Percentiles rank a stretch among this genome's conserved stretches.
phyloP scores from a whole-genome alignment of 2,113 vertebrate species.

The Thomomys bottae region DNA sequence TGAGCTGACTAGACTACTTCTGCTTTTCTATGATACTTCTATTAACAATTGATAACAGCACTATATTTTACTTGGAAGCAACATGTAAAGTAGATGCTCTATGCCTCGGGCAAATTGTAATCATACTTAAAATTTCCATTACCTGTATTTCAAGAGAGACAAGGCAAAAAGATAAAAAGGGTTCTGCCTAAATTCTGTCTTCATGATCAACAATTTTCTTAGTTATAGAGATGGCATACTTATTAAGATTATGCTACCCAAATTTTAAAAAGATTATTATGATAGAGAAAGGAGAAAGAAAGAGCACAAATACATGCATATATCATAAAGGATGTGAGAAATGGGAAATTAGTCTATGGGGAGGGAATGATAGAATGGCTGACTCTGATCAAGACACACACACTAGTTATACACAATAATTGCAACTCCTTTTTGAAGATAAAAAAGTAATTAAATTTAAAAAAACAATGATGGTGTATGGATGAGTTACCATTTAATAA shows the following conservation, averaged over 20 bases:
- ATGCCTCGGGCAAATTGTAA: not conserved
- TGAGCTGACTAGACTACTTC: not conserved
- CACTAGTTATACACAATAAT: too few relatives aligned
- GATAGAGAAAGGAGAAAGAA: not conserved
- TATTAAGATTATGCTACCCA: not conserved
- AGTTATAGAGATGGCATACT: not conserved
- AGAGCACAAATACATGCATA: too few relatives aligned
- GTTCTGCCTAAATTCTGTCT: not conserved
- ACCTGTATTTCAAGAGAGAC: conserved; percentile 10
- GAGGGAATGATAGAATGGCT: too few relatives aligned
- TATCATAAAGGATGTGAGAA: too few relatives aligned
- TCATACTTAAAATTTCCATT: conserved; percentile 17
- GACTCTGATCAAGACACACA: too few relatives aligned
- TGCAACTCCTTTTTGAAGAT: too few relatives aligned
- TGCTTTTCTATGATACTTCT: conserved; percentile 28
- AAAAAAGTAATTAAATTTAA: too few relatives aligned
- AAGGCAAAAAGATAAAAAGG: not conserved
- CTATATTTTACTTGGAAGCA: conserved; percentile 23
- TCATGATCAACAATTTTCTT: not conserved
- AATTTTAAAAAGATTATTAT: not conserved
- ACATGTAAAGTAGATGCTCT: not conserved
- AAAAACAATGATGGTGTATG: too few relatives aligned
- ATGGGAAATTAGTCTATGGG: too few relatives aligned
- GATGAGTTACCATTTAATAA: too few relatives aligned
- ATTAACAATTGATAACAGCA: conserved; percentile 50